Evolutionary conservation across 2,888 invertebrate species (phyloP), one percentile per base, ranked within the genome.

Genomic region (Drosophila anceps): DNA sequence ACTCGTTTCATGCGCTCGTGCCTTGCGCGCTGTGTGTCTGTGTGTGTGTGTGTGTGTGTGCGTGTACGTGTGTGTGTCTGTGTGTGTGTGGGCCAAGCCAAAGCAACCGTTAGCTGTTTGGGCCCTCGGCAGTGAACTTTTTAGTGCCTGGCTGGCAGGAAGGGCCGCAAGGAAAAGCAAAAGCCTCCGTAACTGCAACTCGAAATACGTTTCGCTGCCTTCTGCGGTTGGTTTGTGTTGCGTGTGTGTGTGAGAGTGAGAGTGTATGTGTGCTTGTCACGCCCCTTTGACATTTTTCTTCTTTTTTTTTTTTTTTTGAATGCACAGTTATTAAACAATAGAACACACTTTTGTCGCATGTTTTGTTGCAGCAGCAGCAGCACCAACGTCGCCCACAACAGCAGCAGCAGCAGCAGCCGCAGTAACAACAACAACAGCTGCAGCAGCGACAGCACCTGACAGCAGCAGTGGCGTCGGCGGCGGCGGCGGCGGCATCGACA

Each of bases 111-210:
- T 63, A 79, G 82, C 63, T 57, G 51, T 76, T 81, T 55, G 64
- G 73, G 76, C 83, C 82, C 76, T 83, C 83, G 88, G 85, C 84
- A 88, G 84, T 76, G 72, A 82, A 79, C 90, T 84, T 82, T 83
- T 68, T 74, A 76, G 73, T 72, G 89, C 81, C 79, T 69, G 73
- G 67, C 77, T 76, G 77, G 63, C 77, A 77, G 77, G 77, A 77
- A 81, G 77, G 77, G 64, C 77, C 66, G 57, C 59, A 43, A 74
- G 58, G 61, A 50, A 29, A 61, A 51, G 35, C 62, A 61, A 43
- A 51, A 63, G 44, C 31, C 50, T 41, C 37, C 44, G 37, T 43
- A 62, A 41, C 54, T 53, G 65, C 69, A 74, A 37, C 48, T 48
- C 46, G 44, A 58, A 69, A 58, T 29, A 57, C 61, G 53, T 48